Percentiles rank a stretch among this genome's conserved stretches.
phyloP scores from a whole-genome alignment of 2,797 vertebrate genomes.

The Emydoidea blandingii region DNA sequence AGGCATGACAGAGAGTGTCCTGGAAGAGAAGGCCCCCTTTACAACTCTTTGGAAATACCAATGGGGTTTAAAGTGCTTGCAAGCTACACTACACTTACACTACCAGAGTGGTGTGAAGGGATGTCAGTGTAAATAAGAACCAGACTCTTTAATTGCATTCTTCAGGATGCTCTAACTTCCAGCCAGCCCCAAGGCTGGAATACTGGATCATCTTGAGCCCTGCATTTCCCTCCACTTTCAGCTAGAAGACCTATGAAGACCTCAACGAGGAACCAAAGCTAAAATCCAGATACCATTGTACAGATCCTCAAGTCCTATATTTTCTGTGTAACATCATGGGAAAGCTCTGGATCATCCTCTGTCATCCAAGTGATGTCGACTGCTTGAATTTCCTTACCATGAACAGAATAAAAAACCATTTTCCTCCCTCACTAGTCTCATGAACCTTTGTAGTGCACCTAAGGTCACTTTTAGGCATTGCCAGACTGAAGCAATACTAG shows the following conservation, averaged over 20 bases:
- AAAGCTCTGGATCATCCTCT: background rate
- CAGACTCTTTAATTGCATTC: background rate
- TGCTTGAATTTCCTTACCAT: background rate
- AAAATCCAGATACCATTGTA: background rate
- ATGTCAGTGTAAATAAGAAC: background rate
- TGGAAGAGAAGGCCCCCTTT: background rate
- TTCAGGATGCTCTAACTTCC: background rate
- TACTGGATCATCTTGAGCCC: background rate
- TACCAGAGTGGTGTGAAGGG: too few relatives aligned
- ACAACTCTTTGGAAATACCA: background rate
- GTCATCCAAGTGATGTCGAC: background rate
- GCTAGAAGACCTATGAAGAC: background rate
- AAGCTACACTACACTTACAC: background rate
- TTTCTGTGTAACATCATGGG: background rate
- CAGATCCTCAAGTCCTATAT: background rate
- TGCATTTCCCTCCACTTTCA: background rate
- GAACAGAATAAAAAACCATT: background rate
- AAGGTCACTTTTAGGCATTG: background rate
- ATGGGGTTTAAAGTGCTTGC: background rate
- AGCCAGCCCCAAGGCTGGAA: background rate
- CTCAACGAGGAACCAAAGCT: background rate
- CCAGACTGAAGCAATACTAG: background rate
- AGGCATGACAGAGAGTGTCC: background rate
- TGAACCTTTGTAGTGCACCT: background rate
- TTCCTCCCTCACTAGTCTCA: slow-evolving; percentile 1